A percentile compares a stretch with the other conserved stretches of the same genome.
Evolutionary conservation across 23 tunicate genomes (phyloP).

Genomic region (Clavelina lepadiformis): DNA sequence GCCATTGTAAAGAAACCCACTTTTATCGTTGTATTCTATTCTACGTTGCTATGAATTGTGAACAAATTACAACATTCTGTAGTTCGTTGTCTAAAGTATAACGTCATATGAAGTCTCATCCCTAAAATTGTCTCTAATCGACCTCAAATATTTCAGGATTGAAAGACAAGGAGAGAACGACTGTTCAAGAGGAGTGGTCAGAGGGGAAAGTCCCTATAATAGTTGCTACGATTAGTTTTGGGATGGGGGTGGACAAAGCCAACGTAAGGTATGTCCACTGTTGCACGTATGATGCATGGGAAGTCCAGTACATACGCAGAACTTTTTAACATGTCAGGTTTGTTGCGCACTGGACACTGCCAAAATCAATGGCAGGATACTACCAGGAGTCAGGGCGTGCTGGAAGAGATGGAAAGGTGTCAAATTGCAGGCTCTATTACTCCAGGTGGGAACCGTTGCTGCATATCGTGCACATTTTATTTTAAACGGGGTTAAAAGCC

Average conservation of each 20-base stretch:
- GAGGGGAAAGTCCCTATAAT: conserved; percentile 74
- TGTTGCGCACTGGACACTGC: conserved; percentile 98
- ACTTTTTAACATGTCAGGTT: conserved; percentile 29
- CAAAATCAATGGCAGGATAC: conserved; percentile 93
- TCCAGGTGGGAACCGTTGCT: conserved; percentile 25
- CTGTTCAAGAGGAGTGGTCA: conserved; percentile 88
- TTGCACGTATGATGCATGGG: no score
- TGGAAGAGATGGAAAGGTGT: conserved; percentile 73
- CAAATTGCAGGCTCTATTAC: conserved; percentile 82
- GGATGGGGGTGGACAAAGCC: conserved; percentile 97
- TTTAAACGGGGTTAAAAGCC: no score
- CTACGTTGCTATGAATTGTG: no score
- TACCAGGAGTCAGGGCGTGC: conserved; percentile 97
- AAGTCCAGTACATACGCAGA: not conserved
- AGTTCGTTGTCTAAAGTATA: no score
- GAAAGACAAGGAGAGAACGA: conserved; percentile 56
- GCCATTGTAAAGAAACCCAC: no score
- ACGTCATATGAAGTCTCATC: no score
- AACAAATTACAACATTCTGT: no score
- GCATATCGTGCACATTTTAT: not conserved
- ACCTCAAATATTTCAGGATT: conserved; percentile 64
- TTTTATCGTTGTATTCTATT: no score
- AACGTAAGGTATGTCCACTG: conserved; percentile 67
- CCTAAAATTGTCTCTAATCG: no score
- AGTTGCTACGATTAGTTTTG: conserved; percentile 96